Conservation (phyloP, 2,797 vertebrate genomes). For the Chrysocyon brachyurus region DNA sequence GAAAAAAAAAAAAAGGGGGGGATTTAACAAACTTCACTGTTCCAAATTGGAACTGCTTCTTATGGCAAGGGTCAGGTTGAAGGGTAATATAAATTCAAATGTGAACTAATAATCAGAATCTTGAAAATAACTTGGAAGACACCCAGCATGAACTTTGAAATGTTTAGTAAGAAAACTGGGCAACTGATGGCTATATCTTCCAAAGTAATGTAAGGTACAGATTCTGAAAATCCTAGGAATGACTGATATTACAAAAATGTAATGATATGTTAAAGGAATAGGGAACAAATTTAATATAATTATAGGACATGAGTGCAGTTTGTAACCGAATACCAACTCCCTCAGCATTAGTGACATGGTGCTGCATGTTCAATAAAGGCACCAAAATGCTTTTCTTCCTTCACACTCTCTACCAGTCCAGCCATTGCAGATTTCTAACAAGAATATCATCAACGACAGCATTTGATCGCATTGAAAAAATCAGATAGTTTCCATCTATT, state of each 20-base stretch:
- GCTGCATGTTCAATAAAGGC: not conserved
- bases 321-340: not conserved
- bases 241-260: not conserved
- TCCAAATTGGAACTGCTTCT: conserved; percentile 37
- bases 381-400: not conserved
- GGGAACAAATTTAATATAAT: not conserved
- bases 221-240: conserved; percentile 33
- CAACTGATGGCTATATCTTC: not conserved
- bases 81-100: conserved; percentile 67
- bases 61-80: conserved; percentile 57
- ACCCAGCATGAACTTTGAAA: conserved; percentile 32
- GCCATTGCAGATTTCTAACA: not conserved
- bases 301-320: not conserved
- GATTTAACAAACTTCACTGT: conserved; percentile 1
- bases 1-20: conserved; percentile 9
- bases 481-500: not conserved
- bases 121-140: conserved; percentile 41
- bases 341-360: not conserved
- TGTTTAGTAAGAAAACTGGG: not conserved
- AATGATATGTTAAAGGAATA: not conserved
- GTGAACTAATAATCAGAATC: conserved; percentile 62
- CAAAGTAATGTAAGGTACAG: conserved; percentile 11
- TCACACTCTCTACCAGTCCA: not conserved
- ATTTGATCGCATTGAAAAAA: conserved; percentile 30
- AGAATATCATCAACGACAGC: not conserved